Evolutionary conservation across 2,797 vertebrate genomes (phyloP).

Genomic region (Tympanoctomys barrerae): DNA sequence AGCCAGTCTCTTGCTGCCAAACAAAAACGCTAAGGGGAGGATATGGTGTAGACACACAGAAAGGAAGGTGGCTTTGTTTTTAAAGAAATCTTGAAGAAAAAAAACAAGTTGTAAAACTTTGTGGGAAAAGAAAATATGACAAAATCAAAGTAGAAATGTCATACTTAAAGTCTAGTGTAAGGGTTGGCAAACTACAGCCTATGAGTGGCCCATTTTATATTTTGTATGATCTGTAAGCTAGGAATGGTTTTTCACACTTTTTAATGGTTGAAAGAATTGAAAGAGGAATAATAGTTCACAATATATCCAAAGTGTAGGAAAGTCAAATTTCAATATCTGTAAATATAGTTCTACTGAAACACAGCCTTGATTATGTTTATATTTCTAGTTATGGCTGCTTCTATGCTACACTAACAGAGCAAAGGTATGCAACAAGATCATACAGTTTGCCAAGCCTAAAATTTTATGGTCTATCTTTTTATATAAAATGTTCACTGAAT

Average conservation of each 20-base stretch:
- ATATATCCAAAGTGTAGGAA: not conserved
- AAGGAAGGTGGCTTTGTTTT: not conserved
- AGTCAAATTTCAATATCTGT: not conserved
- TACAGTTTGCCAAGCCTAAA: not conserved
- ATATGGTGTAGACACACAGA: not conserved
- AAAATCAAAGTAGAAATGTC: not conserved
- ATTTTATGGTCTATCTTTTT: not conserved
- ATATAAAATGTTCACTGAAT: not conserved
- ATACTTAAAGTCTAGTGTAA: slow-evolving; percentile 17
- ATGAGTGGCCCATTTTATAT: not conserved
- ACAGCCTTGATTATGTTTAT: not conserved
- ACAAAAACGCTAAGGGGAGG: slow-evolving; percentile 39
- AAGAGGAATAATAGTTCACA: not conserved
- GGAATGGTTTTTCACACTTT: not conserved
- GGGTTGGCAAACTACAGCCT: not conserved
- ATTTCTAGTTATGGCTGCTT: not conserved
- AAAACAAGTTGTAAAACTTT: slow-evolving; percentile 44
- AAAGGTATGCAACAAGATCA: not conserved
- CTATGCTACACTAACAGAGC: not conserved
- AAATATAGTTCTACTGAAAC: not conserved
- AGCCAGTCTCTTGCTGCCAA: slow-evolving; percentile 69
- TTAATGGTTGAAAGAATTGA: not conserved
- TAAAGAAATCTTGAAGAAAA: slow-evolving; percentile 51
- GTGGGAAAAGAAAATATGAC: slow-evolving; percentile 24
- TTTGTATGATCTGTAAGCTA: not conserved